Base-by-base conservation (phyloP, 2,113 vertebrate species). In the Chaetodon auriga region DNA sequence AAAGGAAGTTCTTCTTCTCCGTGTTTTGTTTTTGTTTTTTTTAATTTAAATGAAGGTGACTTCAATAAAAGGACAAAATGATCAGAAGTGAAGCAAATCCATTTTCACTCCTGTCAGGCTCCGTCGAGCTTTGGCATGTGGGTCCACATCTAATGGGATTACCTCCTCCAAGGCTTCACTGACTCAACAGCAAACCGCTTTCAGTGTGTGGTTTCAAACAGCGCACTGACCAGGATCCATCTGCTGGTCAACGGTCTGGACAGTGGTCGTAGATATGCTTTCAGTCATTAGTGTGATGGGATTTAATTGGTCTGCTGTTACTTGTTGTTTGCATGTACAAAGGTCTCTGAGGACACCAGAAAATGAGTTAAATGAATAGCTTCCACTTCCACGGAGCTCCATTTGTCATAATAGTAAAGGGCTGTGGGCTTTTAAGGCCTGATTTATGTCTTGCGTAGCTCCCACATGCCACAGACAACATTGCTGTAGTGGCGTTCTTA, bases 101-200 rank as follows among this genome's bases (percentile, higher is more conserved):
- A 15, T 35, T 38, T 30, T 18, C 49, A 19, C 25, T 64, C 19
- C 13, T 30, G 12, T 75, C 19, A 58, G 55, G 7, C 41, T 49
- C 38, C 53, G 46, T 60, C 19, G 48, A 43, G 38, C 14, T 46
- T 3, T 16, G 51, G 12, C 9, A 14, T 46, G 10, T 38, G 51
- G 68, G 30, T 53, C 57, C 35, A 38, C 36, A 19, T 72, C 51
- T 81, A 68, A 73, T 78, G 62, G 55, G 69, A 73, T 62, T 57
- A 6, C 11, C 0, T 70, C 5, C 19, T 75, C 36, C 54, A 49
- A 83, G 60, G 13, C 23, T 53, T 78, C 16, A 62, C 9, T 41
- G 19, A 5, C 66, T 35, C 6, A 57, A 77, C 55, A 55, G 18
- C n/a, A 61, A 81, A 41, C 36, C 55, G 25, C 45, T 43, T 5